Evolutionary conservation across 2,113 vertebrate genomes (phyloP), one percentile per base, ranked within the genome.

Genomic region (Peromyscus maniculatus): DNA sequence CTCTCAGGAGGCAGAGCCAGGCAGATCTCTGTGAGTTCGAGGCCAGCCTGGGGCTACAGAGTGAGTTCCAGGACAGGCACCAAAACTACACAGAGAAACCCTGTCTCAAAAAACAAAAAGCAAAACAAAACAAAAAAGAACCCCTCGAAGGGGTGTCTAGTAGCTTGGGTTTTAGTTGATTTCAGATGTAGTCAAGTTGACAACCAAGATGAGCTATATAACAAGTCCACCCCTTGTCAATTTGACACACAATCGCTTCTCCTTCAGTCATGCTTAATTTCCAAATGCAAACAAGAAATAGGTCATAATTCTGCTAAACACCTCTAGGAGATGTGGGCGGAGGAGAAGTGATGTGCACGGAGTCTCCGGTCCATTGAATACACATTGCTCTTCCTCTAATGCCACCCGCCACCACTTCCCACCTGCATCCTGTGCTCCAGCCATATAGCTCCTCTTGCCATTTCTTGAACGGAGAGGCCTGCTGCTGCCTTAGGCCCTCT

Each of bases 361-460:
- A 10, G 19, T 26, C 10, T 22, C 36, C 67, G 95, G 80, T 57
- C 91, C 39, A 5, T 17, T 15, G 22, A 39, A 19, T 2, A 8
- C 0, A 36, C 49, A 12, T 36, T 22, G 2, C 7, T 0, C 0
- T 2, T 31, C 28, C 57, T 13, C 15, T 8, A 55, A 21, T 55
- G 46, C 55, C 57, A 13, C 36, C 7, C 26, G 11, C 19, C 33
- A 11, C 31, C 59, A 10, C 52, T 39, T 28, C 3, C 88, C 21
- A 3, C 72, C 74, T 74, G 24, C 31, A 21, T 17, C 46, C n/a
- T 33, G 62, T 5, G 43, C 59, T 72, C 92, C n/a, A 9, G 39
- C 33, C 82, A 16, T 46, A 10, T 31, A 36, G 36, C 64, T 36
- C 10, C 75, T 59, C 55, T 59, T 67, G 55, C 80, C 24, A 7